phyloP scores from a whole-genome alignment of 1,140 invertebrate genomes.

The Bombus polaris region DNA sequence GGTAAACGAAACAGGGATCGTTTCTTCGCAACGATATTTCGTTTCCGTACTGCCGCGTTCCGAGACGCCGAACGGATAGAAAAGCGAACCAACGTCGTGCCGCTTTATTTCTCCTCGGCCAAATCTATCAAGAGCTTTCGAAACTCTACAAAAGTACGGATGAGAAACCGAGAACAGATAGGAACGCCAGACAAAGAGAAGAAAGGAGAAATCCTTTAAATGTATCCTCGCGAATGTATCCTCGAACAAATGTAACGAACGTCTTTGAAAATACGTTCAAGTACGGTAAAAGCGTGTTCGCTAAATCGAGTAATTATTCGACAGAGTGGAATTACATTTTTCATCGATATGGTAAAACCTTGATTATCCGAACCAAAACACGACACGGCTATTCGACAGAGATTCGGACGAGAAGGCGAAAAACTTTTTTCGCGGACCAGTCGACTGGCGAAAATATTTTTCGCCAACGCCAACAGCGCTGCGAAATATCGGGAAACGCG shows the following conservation, averaged over 20 bases:
- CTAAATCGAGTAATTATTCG: not conserved
- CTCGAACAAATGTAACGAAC: slow-evolving; percentile 23
- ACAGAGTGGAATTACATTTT: too few species aligned
- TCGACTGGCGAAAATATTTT: too few species aligned
- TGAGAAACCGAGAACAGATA: not conserved
- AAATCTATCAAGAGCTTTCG: slow-evolving; percentile 31
- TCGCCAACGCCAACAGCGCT: too few species aligned
- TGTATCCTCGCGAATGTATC: too few species aligned
- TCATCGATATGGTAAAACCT: too few species aligned
- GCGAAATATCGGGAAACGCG: too few species aligned
- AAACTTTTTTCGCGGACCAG: too few species aligned
- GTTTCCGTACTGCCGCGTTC: slow-evolving; percentile 14
- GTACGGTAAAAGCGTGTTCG: not conserved
- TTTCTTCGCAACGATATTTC: slow-evolving; percentile 16
- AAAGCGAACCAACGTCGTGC: not conserved
- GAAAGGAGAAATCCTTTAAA: slow-evolving; percentile 9
- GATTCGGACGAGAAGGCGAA: too few species aligned
- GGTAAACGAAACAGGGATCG: not conserved
- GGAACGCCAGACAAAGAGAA: not conserved
- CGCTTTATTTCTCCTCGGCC: slow-evolving; percentile 8
- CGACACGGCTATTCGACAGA: too few species aligned
- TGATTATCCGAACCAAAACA: too few species aligned
- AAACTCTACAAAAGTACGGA: not conserved
- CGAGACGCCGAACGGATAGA: not conserved
- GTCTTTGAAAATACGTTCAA: slow-evolving; percentile 27